Evolutionary conservation across 2,113 vertebrate genomes (phyloP).

Genomic region (Gorsachius goisagi): DNA sequence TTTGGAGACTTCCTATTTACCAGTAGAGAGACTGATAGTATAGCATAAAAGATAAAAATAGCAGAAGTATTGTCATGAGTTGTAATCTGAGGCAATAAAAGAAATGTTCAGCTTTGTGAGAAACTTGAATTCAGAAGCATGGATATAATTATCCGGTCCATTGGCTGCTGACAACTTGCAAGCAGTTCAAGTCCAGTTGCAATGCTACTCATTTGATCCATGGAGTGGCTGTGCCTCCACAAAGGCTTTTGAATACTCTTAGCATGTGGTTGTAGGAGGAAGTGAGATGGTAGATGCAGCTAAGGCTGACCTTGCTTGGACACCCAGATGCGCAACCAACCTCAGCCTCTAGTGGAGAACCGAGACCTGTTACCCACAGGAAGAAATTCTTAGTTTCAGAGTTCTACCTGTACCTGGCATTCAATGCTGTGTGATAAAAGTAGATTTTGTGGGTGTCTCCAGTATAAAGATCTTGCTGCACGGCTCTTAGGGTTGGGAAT

Average conservation of each 20-base stretch:
- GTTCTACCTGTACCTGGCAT: not conserved
- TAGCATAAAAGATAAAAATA: not conserved
- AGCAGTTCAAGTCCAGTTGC: not conserved
- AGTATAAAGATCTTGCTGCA: not conserved
- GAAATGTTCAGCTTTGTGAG: not conserved
- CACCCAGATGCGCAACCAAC: not conserved
- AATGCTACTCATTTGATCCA: not conserved
- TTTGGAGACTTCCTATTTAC: not conserved
- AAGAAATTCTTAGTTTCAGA: not conserved
- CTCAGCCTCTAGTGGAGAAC: not conserved
- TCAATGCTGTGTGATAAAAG: not conserved
- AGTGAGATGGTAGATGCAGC: not conserved
- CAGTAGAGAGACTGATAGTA: not conserved
- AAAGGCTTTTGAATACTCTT: not conserved
- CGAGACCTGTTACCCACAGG: not conserved
- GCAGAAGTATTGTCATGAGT: not conserved
- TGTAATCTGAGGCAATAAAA: not conserved
- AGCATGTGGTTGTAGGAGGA: not conserved
- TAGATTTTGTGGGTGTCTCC: not conserved
- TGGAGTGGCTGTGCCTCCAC: not conserved
- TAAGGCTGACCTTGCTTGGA: not conserved
- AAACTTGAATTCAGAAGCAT: not conserved
- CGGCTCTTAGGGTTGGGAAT: not conserved
- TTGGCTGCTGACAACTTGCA: not conserved
- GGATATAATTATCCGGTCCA: not conserved